Conservation (phyloP, 2,888 invertebrate species). For the Cephalotes varians region DNA sequence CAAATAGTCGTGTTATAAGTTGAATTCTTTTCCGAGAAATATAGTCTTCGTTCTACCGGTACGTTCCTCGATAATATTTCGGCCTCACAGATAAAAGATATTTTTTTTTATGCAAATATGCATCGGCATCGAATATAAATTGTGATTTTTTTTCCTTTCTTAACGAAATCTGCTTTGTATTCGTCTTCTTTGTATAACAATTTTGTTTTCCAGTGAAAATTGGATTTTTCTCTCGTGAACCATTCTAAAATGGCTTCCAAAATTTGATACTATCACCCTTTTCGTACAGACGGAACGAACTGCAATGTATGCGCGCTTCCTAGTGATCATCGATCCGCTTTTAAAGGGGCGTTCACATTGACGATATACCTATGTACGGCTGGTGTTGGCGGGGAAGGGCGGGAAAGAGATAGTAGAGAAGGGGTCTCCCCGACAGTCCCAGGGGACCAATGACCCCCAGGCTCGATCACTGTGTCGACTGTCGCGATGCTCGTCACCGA, state of each 20-base stretch:
- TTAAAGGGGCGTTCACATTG: slow-evolving; percentile 67
- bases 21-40: neutral
- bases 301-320: slow-evolving; percentile 31
- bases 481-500: slow-evolving; percentile 50
- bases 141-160: neutral
- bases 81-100: neutral
- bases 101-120: neutral
- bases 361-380: slow-evolving; percentile 7
- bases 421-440: slow-evolving; percentile 40
- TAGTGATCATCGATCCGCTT: slow-evolving; percentile 66
- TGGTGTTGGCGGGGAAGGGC: neutral
- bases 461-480: slow-evolving; percentile 57
- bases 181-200: neutral
- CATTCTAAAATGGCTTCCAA: neutral
- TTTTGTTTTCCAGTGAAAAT: neutral
- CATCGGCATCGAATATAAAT: neutral
- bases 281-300: slow-evolving; percentile 11
- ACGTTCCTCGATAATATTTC: neutral
- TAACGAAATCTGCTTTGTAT: neutral
- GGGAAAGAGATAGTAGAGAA: slow-evolving; percentile 24
- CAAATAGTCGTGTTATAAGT: neutral
- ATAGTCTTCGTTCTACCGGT: neutral
- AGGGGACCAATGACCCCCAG: slow-evolving; percentile 65
- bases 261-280: neutral
- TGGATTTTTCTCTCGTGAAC: neutral